Conservation (phyloP, 2,888 invertebrate species). For the Microchrysa polita region DNA sequence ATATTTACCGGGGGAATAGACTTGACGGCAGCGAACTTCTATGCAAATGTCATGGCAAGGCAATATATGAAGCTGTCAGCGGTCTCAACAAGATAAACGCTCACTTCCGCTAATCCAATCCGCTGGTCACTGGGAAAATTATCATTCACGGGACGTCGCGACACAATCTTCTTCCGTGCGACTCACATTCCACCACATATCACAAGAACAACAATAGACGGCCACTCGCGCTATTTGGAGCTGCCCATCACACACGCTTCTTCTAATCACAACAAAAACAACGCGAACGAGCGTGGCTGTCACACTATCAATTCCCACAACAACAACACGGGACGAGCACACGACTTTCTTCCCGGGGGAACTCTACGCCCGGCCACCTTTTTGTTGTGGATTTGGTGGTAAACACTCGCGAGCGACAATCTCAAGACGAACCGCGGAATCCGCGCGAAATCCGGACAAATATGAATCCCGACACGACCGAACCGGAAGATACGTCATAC, state of each 20-base stretch:
- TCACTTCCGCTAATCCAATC: conserved; percentile 33
- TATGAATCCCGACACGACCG: too few relatives aligned
- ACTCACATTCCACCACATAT: neutral
- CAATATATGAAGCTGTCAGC: neutral
- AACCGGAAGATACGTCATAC: too few relatives aligned
- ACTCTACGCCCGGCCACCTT: too few relatives aligned
- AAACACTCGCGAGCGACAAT: too few relatives aligned
- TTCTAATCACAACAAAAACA: neutral
- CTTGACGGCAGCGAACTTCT: neutral
- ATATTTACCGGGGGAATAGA: conserved; percentile 35
- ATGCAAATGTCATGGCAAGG: neutral
- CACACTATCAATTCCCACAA: too few relatives aligned
- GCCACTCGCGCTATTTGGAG: neutral
- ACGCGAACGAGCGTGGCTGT: too few relatives aligned
- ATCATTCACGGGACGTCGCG: conserved; percentile 19
- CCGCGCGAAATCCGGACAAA: too few relatives aligned
- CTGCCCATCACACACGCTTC: neutral
- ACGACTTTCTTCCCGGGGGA: too few relatives aligned
- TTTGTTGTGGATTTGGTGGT: too few relatives aligned
- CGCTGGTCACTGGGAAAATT: neutral
- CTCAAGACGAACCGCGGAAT: too few relatives aligned
- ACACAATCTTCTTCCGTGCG: neutral
- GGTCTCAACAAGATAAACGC: conserved; percentile 29
- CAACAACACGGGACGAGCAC: too few relatives aligned
- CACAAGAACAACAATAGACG: neutral